Percentiles rank a stretch among this genome's conserved stretches.
phyloP scores from a whole-genome alignment of 2,888 invertebrate species.

The Antheraea yamamai region DNA sequence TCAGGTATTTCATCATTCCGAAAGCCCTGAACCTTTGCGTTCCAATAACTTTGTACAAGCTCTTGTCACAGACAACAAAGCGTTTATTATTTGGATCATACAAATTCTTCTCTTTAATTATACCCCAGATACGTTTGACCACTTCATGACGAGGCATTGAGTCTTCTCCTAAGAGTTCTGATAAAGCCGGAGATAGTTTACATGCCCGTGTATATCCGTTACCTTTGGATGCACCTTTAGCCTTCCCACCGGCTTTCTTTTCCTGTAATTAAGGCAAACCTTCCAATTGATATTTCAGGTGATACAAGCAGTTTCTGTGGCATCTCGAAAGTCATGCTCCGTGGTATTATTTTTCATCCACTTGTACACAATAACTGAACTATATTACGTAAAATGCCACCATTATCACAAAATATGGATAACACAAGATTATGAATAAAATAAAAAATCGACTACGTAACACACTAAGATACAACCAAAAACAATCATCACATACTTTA shows the following conservation, averaged over 20 bases:
- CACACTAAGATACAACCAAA: no score
- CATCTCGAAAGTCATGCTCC: no score
- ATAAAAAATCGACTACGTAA: no score
- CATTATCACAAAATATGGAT: no score
- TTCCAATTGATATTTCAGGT: no score
- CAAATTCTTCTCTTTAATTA: slow-evolving; percentile 93
- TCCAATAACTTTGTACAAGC: slow-evolving; percentile 93
- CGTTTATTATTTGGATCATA: slow-evolving; percentile 97
- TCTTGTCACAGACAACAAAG: slow-evolving; percentile 96
- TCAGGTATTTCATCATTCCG: slow-evolving; percentile 98
- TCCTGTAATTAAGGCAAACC: background rate
- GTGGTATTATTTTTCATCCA: no score
- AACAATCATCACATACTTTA: no score
- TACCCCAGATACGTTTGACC: slow-evolving; percentile 94
- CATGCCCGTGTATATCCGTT: slow-evolving; percentile 93
- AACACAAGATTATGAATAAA: no score
- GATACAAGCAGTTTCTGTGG: no score
- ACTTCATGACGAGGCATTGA: slow-evolving; percentile 93
- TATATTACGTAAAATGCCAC: no score
- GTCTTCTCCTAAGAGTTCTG: slow-evolving; percentile 91
- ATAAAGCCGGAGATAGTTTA: slow-evolving; percentile 91
- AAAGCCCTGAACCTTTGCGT: slow-evolving; percentile 96
- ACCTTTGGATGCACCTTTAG: slow-evolving; percentile 57
- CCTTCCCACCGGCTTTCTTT: slow-evolving; percentile 24
- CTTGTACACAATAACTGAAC: no score